Conservation (phyloP, 2,888 invertebrate genomes). For the Brenthis hecate region DNA sequence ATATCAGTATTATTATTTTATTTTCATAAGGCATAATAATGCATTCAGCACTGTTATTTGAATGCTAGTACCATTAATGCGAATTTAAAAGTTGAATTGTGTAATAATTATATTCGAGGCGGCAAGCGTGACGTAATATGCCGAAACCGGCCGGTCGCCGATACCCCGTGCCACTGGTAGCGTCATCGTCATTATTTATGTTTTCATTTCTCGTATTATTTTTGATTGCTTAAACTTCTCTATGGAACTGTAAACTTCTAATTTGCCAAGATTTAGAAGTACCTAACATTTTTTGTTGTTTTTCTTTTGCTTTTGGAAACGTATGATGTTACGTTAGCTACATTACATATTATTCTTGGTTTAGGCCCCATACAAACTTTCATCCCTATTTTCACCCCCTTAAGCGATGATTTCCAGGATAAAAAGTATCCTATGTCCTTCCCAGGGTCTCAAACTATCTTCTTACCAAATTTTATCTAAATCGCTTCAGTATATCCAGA, state of each 20-base stretch:
- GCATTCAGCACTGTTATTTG: constrained; percentile 2
- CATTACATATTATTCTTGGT: no score
- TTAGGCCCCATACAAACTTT: no score
- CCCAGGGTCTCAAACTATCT: no score
- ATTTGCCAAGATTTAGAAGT: not conserved
- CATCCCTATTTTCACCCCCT: no score
- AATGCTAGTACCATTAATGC: constrained; percentile 4
- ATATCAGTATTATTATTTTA: no score
- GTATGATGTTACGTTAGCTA: no score
- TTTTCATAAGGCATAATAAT: not conserved
- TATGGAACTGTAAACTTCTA: not conserved
- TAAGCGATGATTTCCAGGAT: no score
- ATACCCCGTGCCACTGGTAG: constrained; percentile 10
- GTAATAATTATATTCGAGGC: constrained; percentile 24
- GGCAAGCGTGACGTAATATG: constrained; percentile 33
- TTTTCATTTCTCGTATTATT: constrained; percentile 17
- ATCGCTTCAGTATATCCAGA: no score
- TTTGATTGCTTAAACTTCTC: constrained; percentile 10
- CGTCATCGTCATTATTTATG: constrained; percentile 14
- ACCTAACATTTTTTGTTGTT: not conserved
- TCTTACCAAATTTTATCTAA: no score
- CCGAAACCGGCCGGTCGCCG: constrained; percentile 34
- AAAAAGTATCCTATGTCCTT: no score
- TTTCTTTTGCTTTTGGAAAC: not conserved
- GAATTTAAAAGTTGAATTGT: constrained; percentile 15